phyloP scores from a whole-genome alignment of 92 coral and sea anemone species.

The Heteractis magnifica region DNA sequence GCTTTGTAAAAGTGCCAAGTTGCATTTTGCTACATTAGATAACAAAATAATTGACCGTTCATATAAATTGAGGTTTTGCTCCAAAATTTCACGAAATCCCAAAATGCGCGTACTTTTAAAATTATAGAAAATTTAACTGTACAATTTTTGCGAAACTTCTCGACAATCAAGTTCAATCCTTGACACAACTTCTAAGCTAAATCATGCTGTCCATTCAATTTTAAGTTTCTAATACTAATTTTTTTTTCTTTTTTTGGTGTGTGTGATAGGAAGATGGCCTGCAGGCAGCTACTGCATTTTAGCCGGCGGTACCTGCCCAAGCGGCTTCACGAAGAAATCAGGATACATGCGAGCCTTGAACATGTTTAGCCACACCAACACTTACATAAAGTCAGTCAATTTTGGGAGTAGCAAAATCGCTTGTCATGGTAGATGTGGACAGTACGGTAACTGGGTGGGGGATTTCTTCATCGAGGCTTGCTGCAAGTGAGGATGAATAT shows the following conservation, averaged over 20 bases:
- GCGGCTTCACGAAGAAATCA: constrained; percentile 56
- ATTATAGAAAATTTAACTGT: too few relatives aligned
- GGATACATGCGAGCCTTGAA: constrained; percentile 70
- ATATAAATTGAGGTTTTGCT: too few relatives aligned
- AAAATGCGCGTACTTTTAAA: too few relatives aligned
- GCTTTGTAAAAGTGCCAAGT: too few relatives aligned
- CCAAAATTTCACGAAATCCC: too few relatives aligned
- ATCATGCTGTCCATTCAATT: too few relatives aligned
- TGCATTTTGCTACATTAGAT: too few relatives aligned
- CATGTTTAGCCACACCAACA: constrained; percentile 29
- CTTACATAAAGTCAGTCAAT: constrained; percentile 55
- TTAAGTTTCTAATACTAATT: too few relatives aligned
- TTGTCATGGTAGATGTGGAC: constrained; percentile 79
- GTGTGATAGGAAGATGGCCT: constrained; percentile 69
- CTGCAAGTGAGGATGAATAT: constrained; percentile 53
- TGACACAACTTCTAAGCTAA: too few relatives aligned
- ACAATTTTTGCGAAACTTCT: too few relatives aligned
- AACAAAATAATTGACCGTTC: too few relatives aligned
- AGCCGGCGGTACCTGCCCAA: constrained; percentile 76
- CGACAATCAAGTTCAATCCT: too few relatives aligned
- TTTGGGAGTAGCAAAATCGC: constrained; percentile 79
- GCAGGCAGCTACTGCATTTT: constrained; percentile 82
- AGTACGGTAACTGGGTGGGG: constrained; percentile 76
- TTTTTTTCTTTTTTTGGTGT: not conserved
- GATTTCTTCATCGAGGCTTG: constrained; percentile 71